These are phyloP conservation scores for Rhimphoctona megacephalus DNA, from an alignment of 2,888 invertebrate species.

Conservation along the genomic window DNA sequence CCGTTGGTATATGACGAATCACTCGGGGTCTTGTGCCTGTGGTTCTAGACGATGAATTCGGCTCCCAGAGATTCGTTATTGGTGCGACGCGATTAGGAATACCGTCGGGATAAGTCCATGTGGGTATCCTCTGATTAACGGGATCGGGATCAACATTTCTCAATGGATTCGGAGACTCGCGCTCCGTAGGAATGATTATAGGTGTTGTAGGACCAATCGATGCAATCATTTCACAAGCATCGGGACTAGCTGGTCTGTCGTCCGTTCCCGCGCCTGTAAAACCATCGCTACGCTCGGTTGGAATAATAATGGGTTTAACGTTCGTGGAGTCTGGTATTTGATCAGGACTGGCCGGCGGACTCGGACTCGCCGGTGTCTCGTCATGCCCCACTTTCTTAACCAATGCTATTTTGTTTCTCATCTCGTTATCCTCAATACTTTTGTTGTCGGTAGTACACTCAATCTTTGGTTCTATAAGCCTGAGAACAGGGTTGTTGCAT, in stretches of 20 bases:
- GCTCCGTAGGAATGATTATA: slow-evolving; percentile 78
- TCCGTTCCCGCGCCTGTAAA: slow-evolving; percentile 62
- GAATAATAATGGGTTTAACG: slow-evolving; percentile 84
- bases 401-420: slow-evolving; percentile 50
- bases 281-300: slow-evolving; percentile 77
- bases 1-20: slow-evolving; percentile 76
- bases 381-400: slow-evolving; percentile 69
- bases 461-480: slow-evolving; percentile 57
- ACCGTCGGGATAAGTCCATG: slow-evolving; percentile 50
- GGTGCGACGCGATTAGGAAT: background rate
- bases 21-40: slow-evolving; percentile 55
- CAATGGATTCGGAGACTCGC: slow-evolving; percentile 61
- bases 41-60: slow-evolving; percentile 57
- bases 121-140: slow-evolving; percentile 23
- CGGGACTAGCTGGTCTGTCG: slow-evolving; percentile 76
- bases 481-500: slow-evolving; percentile 36
- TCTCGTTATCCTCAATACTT: slow-evolving; percentile 44
- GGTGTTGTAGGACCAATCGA: slow-evolving; percentile 71
- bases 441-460: slow-evolving; percentile 25
- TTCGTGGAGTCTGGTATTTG: slow-evolving; percentile 62
- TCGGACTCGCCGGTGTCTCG: slow-evolving; percentile 85
- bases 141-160: slow-evolving; percentile 60
- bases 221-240: slow-evolving; percentile 72
- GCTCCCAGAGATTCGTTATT: slow-evolving; percentile 64
- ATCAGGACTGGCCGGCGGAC: slow-evolving; percentile 83